Evolutionary conservation across 2,113 vertebrate species (phyloP), one percentile per base, ranked within the genome.

Genomic region (Ia io): DNA sequence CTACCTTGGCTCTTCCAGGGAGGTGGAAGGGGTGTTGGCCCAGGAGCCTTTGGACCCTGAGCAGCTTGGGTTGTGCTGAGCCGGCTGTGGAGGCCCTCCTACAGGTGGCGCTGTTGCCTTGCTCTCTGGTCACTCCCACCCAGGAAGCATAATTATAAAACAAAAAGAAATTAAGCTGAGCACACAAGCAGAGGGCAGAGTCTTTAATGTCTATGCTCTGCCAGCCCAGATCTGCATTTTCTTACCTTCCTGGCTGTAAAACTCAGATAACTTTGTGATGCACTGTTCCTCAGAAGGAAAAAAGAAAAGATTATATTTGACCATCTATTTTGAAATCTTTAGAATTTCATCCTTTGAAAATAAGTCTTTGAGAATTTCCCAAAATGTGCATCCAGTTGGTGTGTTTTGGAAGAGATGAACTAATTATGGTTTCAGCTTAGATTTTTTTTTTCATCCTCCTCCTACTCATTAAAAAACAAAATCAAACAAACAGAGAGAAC

Each of bases 81-180:
- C 18, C 4, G 0, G 53, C 78, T 47, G 7, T 1, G 0, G 12
- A 32, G 2, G 78, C 61, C 84, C 40, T 80, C 98, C 98, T 88
- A 97, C 96, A 98, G 98, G 95, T 98, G 98, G 98, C 97, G 97
- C 90, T 98, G 97, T 98, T 97, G 98, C 83, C 85, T 96, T 92
- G 97, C 96, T 65, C 51, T 97, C 80, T 86, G 20, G 0, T 47
- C 18, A 2, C 67, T 17, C 44, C 7, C 30, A 87, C 74, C n/a
- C 17, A 18, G 59, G 65, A 80, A 40, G 74, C 82, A 16, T 95
- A 76, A 97, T 83, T 96, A 89, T 18, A 35, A 90, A 42, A 73
- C 88, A 93, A 96, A 95, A 94, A 82, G 83, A 94, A 97, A 98
- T 96, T 79, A 93, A 94, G 78, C 90, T 6, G 42, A n/a, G 12